Conservation (phyloP, 2,888 invertebrate species). For the Rhynchonema sp. region DNA sequence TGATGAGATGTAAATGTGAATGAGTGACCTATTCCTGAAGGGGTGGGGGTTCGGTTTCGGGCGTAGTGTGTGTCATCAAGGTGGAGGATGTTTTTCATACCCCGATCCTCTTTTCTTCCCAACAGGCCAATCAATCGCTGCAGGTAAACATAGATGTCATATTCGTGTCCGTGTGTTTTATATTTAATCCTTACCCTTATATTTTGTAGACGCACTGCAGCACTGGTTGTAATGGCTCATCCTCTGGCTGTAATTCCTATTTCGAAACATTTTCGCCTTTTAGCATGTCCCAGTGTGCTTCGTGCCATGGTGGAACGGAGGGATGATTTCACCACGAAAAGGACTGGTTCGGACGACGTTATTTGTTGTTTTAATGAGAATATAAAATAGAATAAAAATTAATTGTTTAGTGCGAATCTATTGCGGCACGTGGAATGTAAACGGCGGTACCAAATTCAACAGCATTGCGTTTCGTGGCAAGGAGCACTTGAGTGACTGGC, state of each 20-base stretch:
- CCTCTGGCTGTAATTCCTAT: neutral
- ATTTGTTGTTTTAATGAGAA: too few species aligned
- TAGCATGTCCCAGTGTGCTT: constrained; percentile 57
- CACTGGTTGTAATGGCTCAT: neutral
- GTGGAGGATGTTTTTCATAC: neutral
- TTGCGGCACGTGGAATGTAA: constrained; percentile 94
- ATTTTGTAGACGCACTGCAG: too few species aligned
- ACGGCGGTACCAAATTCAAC: constrained; percentile 93
- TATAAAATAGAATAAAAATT: too few species aligned
- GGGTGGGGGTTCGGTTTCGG: too few species aligned
- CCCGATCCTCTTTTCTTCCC: neutral
- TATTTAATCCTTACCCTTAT: neutral
- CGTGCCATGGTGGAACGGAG: constrained; percentile 65
- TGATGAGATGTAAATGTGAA: too few species aligned
- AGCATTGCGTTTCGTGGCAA: constrained; percentile 50
- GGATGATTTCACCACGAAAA: constrained; percentile 49
- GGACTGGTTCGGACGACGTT: neutral
- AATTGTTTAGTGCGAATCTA: too few species aligned
- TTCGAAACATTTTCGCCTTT: too few species aligned
- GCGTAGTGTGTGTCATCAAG: too few species aligned
- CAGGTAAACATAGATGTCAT: neutral
- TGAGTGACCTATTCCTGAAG: too few species aligned
- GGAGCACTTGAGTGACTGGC: constrained; percentile 34
- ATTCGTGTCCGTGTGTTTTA: neutral
- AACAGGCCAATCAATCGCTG: neutral